Base-by-base conservation (phyloP, 2,113 vertebrate species). In the Notiomystis cincta region DNA sequence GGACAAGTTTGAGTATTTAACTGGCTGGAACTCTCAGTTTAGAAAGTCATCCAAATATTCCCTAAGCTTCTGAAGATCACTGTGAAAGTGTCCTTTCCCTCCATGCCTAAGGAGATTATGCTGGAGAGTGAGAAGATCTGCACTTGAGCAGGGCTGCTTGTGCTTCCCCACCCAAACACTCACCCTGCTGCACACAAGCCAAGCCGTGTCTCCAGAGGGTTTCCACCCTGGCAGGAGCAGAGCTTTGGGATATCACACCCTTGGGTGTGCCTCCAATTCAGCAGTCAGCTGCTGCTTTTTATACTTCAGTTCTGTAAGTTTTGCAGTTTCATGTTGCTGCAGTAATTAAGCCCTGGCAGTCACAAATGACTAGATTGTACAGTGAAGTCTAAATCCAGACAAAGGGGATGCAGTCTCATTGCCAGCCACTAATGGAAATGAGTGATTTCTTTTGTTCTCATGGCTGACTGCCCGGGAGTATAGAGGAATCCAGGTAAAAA, bases 371-470 rank as follows among this genome's bases (percentile, higher is more conserved):
- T 89, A 44, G 67, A 92, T 40, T 82, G 91, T 83, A 86, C 56
- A 56, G 76, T 89, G 80, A 93, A 86, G 80, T 94, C 86, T 84
- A 87, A 92, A 96, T 93, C 89, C 86, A 84, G 72, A 90, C 28
- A 76, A 94, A 93, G 67, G 40, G 64, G 82, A 60, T 94, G 82
- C 69, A 44, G 83, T 87, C 72, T 89, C 45, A 31, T 73, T 96
- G 96, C 96, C 96, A 97, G 47, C 56, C 67, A n/a, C 94, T 97
- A 96, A 97, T 97, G 96, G 95, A 96, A 97, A 95, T 92, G 89
- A 97, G 89, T 82, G 96, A 95, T 93, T 90, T 96, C 79, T 97
- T 95, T 95, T 95, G 30, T 96, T 89, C 72, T 83, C 15, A 10
- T 96, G 96, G 95, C 96, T 93, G 93, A 89, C 89, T 96, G 95